These are phyloP conservation scores for Salvelinus fontinalis DNA, from an alignment of 2,113 vertebrate species.

Conservation along the genomic window DNA sequence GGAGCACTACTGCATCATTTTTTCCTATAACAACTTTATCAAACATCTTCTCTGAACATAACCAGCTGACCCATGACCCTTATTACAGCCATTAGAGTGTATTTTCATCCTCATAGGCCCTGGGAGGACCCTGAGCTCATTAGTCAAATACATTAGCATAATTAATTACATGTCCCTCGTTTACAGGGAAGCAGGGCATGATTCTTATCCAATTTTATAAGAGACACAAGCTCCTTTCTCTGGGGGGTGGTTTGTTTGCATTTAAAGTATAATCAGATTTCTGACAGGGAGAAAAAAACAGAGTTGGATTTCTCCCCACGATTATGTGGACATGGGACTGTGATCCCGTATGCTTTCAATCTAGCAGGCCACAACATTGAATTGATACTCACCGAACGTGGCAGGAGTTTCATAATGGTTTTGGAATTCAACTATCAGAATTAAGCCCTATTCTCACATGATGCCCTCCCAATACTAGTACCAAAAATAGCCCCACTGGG, in stretches of 20 bases:
- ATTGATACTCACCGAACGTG: slow-evolving; percentile 21
- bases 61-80: slow-evolving; percentile 20
- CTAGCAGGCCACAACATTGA: slow-evolving; percentile 40
- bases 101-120: slow-evolving; percentile 6
- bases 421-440: slow-evolving; percentile 23
- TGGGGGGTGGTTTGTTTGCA: slow-evolving; percentile 37
- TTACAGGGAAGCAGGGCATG: slow-evolving; percentile 28
- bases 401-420: slow-evolving; percentile 40
- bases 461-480: background rate
- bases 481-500: no score
- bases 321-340: slow-evolving; percentile 57
- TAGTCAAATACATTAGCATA: slow-evolving; percentile 43
- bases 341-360: slow-evolving; percentile 64
- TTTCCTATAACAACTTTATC: background rate
- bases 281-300: slow-evolving; percentile 4
- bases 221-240: slow-evolving; percentile 61
- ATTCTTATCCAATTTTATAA: slow-evolving; percentile 26
- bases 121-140: slow-evolving; percentile 26
- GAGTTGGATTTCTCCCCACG: slow-evolving; percentile 59
- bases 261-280: slow-evolving; percentile 69
- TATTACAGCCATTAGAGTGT: slow-evolving; percentile 26
- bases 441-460: slow-evolving; percentile 26
- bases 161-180: slow-evolving; percentile 45
- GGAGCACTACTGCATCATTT: background rate
- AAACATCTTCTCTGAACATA: background rate